Evolutionary conservation across 2,113 vertebrate species (phyloP).

Genomic region (Alaudala cheleensis): DNA sequence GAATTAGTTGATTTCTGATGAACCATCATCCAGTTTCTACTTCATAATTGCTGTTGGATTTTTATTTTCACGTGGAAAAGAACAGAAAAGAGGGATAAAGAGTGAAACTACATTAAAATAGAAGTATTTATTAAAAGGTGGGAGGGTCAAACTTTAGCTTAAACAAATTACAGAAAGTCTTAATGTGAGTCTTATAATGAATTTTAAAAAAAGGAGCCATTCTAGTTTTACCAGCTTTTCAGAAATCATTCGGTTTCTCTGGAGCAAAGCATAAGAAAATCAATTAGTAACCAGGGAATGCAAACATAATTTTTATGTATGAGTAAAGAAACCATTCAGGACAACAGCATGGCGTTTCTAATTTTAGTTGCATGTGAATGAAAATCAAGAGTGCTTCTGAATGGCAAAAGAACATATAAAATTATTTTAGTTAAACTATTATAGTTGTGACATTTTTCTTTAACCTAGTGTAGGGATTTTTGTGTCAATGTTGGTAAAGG

Average conservation of each 20-base stretch:
- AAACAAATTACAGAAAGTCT: neutral
- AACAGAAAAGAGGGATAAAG: neutral
- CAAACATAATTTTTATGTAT: neutral
- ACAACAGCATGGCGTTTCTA: neutral
- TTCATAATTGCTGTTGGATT: neutral
- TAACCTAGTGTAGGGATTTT: neutral
- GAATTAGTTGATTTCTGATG: neutral
- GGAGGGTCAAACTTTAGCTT: neutral
- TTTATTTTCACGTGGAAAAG: neutral
- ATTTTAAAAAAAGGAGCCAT: neutral
- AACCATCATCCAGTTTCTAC: neutral
- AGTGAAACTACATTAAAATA: neutral
- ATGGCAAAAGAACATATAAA: neutral
- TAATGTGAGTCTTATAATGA: neutral
- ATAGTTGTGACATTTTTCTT: neutral
- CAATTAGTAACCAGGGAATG: neutral
- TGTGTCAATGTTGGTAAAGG: neutral
- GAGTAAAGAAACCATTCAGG: neutral
- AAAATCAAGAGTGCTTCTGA: neutral
- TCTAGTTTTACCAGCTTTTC: neutral
- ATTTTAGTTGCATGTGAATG: neutral
- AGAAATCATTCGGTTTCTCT: neutral
- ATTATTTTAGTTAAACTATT: neutral
- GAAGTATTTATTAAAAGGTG: neutral
- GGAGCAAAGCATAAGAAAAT: neutral